Percentiles rank a stretch among this genome's conserved stretches.
Conservation (phyloP, 2,797 vertebrate species). For the Semaprochilodus insignis region DNA sequence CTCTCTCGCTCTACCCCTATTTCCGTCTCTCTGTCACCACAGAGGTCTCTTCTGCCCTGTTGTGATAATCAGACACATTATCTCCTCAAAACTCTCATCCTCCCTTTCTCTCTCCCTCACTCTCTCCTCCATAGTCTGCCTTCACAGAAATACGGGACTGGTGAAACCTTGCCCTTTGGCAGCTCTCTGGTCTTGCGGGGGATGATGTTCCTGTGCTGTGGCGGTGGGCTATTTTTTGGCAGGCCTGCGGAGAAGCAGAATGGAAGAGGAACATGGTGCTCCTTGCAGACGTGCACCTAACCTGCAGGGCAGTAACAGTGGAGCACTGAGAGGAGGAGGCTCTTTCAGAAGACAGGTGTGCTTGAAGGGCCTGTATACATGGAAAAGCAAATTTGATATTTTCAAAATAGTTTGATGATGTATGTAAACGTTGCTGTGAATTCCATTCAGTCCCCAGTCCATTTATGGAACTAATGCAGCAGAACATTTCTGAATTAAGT, state of each 20-base stretch:
- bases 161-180: background rate
- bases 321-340: background rate
- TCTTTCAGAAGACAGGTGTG: background rate
- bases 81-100: background rate
- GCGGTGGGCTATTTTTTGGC: background rate
- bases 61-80: slow-evolving; percentile 24
- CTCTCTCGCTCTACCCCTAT: background rate
- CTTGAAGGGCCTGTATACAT: background rate
- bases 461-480: no score
- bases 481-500: no score
- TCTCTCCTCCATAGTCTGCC: background rate
- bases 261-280: background rate
- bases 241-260: background rate
- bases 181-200: background rate
- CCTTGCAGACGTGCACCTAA: background rate
- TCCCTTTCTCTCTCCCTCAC: background rate
- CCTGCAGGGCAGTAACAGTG: background rate
- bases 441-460: no score
- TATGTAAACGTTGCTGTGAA: no score
- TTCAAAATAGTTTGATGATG: no score
- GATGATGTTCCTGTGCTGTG: background rate
- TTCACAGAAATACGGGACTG: background rate
- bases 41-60: background rate
- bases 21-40: background rate
- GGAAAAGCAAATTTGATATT: background rate